Percentiles rank a stretch among this genome's conserved stretches.
Evolutionary conservation across 2,113 vertebrate species (phyloP).

Genomic region (Gulo gulo): DNA sequence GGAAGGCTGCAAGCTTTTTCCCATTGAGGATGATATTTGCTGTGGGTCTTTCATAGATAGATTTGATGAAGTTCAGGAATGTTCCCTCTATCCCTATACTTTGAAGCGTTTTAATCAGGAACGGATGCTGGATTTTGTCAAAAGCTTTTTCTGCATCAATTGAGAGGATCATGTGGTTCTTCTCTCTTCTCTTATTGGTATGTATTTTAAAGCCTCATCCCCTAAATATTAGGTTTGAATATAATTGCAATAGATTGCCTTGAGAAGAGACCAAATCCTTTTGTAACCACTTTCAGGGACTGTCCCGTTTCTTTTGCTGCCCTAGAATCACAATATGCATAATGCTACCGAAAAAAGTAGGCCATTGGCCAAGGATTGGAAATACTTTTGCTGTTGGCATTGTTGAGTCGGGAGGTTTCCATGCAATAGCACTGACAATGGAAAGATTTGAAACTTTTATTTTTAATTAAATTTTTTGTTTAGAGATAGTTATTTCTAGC

Average conservation of each 20-base stretch:
- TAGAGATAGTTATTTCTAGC: not conserved
- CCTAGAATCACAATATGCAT: not conserved
- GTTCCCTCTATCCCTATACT: too few relatives aligned
- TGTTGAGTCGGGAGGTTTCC: not conserved
- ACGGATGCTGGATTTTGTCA: too few relatives aligned
- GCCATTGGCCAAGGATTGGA: not conserved
- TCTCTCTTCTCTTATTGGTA: too few relatives aligned
- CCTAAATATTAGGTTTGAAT: not conserved
- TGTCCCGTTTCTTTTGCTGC: not conserved
- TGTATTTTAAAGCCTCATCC: not conserved
- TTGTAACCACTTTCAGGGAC: not conserved
- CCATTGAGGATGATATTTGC: too few relatives aligned
- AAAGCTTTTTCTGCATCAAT: too few relatives aligned
- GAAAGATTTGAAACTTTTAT: not conserved
- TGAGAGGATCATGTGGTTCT: too few relatives aligned
- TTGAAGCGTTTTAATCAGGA: too few relatives aligned
- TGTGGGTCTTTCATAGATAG: too few relatives aligned
- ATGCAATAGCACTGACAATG: not conserved
- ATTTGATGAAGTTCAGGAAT: too few relatives aligned
- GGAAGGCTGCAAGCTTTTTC: too few relatives aligned
- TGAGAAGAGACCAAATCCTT: not conserved
- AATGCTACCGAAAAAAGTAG: not conserved
- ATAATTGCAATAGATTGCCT: not conserved
- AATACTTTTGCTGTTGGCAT: not conserved
- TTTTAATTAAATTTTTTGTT: not conserved